Conservation (phyloP, 2,797 vertebrate species). For the Halcyon smyrnensis region DNA sequence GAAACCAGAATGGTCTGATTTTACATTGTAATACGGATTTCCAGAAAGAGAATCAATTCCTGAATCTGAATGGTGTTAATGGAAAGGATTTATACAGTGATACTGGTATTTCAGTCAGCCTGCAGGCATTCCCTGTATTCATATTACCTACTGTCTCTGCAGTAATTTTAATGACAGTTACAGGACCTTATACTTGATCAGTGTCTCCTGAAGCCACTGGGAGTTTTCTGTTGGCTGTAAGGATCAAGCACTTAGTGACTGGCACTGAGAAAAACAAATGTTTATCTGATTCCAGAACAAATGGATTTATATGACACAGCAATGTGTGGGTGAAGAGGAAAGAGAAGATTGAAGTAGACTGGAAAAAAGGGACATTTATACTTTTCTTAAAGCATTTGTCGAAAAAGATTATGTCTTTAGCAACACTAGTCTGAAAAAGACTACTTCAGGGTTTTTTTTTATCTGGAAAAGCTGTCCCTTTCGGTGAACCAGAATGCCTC, state of each 20-base stretch:
- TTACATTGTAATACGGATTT: background rate
- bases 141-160: background rate
- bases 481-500: slow-evolving; percentile 29
- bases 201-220: background rate
- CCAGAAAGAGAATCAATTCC: background rate
- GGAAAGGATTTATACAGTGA: background rate
- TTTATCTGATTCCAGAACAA: slow-evolving; percentile 12
- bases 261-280: background rate
- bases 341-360: slow-evolving; percentile 7
- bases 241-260: background rate
- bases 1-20: background rate
- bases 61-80: background rate
- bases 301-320: slow-evolving; percentile 21
- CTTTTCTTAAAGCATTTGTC: slow-evolving; percentile 48
- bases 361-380: slow-evolving; percentile 22
- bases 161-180: background rate
- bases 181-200: background rate
- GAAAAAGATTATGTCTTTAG: slow-evolving; percentile 42
- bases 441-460: background rate
- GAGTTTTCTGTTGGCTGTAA: background rate
- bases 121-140: background rate
- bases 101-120: background rate
- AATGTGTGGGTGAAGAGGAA: background rate
- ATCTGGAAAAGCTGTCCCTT: background rate
- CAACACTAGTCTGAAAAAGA: background rate